A percentile compares a stretch with the other conserved stretches of the same genome.
phyloP scores from a whole-genome alignment of 2,888 invertebrate genomes.

The Spisula solida region DNA sequence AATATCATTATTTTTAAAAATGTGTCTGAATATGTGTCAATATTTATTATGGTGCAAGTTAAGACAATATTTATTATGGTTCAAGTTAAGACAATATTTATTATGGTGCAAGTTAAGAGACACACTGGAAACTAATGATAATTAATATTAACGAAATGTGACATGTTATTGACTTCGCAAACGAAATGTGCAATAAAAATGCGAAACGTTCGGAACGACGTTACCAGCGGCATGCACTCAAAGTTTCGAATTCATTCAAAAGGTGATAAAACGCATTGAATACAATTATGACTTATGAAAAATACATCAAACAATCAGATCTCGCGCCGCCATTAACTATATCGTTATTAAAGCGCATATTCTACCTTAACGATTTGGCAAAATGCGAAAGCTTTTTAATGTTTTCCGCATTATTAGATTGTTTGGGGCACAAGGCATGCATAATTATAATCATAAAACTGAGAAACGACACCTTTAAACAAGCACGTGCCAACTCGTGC shows the following conservation, averaged over 20 bases:
- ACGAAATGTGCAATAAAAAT: neutral
- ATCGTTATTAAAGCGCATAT: neutral
- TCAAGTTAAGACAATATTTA: neutral
- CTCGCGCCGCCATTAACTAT: neutral
- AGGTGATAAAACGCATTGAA: neutral
- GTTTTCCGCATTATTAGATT: neutral
- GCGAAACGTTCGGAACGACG: neutral
- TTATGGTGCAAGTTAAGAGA: neutral
- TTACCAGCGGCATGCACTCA: neutral
- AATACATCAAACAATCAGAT: neutral
- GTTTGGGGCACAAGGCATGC: neutral
- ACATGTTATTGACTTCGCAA: neutral
- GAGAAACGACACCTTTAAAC: neutral
- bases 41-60: neutral
- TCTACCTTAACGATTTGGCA: neutral
- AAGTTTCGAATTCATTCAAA: neutral
- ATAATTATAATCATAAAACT: constrained; percentile 3
- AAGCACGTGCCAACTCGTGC: neutral
- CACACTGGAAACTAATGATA: neutral
- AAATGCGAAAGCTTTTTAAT: neutral
- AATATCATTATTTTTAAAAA: neutral
- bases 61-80: too few species aligned
- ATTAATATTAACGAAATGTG: constrained; percentile 10
- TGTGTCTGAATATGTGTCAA: neutral
- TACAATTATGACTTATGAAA: neutral